Evolutionary conservation across 64 coral and sea anemone genomes (phyloP), one percentile per base, ranked within the genome.

Genomic region (Stylophora pistillata): DNA sequence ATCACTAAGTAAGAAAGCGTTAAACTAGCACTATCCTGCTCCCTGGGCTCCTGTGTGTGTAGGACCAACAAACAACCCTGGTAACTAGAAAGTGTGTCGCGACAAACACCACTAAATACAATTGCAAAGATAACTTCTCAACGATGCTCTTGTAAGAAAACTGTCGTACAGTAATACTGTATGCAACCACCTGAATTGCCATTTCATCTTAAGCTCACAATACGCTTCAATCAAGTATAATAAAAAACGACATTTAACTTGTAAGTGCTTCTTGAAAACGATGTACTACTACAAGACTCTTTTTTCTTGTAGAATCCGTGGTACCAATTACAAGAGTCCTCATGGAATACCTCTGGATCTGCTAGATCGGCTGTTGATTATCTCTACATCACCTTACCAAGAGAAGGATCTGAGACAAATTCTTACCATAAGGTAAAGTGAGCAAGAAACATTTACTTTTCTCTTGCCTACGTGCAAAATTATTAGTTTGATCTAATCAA

Each of bases 301-400:
- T 12, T 27, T 66, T 66, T 61, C 78, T 77, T 77, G 55, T 74
- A 99, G 97, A 93, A 99, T 99, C 30, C 97, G 97, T 88, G 97
- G 97, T 53, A 99, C 97, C 78, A 99, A 93, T 76, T 99, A 99
- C 85, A 99, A 95, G 72, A 99, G 97, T 74, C 97, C 97, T 30
- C 97, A 99, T 60, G 97, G 97, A 3, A 95, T 99, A 58, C 97
- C 97, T 59, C 85, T 99, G 9, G 97, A 99, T 77, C 87, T 99
- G 14, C 78, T 99, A 56, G 97, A 99, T 41, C 93, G 97, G 13
- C 87, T 99, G 0, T 86, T 99, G 9, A 99, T 99, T 7, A 99
- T 99, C 55, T 95, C 97, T 18, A 99, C 97, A n/a, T 86, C 74
- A 33, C 97, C 97, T 15, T 99, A 95, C 76, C 90, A 93, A 93